Evolutionary conservation across 2,797 vertebrate genomes (phyloP).

Genomic region (Champsocephalus esox): DNA sequence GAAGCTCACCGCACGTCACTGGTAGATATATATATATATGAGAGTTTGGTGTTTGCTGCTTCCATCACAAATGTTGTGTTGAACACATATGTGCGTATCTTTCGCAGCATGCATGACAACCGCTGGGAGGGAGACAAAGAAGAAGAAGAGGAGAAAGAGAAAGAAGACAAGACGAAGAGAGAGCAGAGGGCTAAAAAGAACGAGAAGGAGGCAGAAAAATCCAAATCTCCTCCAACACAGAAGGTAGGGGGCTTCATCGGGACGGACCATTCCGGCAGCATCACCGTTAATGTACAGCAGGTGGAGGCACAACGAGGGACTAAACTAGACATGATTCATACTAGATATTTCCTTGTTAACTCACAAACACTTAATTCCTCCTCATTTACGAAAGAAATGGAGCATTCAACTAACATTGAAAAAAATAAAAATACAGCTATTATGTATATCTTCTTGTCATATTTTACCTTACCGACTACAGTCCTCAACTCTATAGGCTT

Average conservation of each 20-base stretch:
- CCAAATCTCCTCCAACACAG: conserved; percentile 50
- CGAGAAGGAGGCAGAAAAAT: conserved; percentile 49
- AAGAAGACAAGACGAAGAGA: conserved; percentile 49
- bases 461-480: background rate
- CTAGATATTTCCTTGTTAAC: background rate
- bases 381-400: too few species aligned
- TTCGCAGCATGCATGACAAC: conserved; percentile 91
- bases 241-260: conserved; percentile 66
- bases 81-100: background rate
- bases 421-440: background rate
- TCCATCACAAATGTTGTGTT: background rate
- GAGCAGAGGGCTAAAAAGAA: conserved; percentile 34
- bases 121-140: conserved; percentile 89
- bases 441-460: too few species aligned
- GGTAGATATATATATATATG: background rate
- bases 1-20: too few species aligned
- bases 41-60: background rate
- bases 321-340: background rate
- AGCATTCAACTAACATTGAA: background rate
- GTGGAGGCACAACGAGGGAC: background rate
- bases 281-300: background rate
- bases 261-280: too few species aligned
- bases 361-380: too few species aligned
- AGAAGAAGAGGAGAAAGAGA: conserved; percentile 69
- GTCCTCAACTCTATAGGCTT: background rate